phyloP scores from a whole-genome alignment of 1,140 invertebrate species.

The Drosophila ercepeae region DNA sequence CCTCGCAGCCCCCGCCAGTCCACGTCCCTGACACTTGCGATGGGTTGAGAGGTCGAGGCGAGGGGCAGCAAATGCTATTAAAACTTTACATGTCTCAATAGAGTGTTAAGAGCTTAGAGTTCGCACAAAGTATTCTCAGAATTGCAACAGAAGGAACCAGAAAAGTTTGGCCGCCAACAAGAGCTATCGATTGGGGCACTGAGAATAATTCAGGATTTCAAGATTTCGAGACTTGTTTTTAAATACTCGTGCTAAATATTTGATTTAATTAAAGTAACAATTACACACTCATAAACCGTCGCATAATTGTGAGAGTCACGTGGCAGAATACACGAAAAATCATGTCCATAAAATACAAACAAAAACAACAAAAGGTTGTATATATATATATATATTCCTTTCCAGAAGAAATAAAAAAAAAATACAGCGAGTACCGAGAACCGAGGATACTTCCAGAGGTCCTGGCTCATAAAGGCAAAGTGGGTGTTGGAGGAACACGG shows the following conservation, averaged over 20 bases:
- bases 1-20: background rate
- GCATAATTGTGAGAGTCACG: constrained; percentile 58
- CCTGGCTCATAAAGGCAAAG: constrained; percentile 38
- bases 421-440: no score
- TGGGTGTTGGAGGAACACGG: background rate
- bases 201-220: no score
- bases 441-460: no score
- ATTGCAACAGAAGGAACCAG: constrained; percentile 28
- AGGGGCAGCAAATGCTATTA: constrained; percentile 70
- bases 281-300: constrained; percentile 28
- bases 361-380: constrained; percentile 8
- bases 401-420: constrained; percentile 4
- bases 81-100: constrained; percentile 81
- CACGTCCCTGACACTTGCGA: background rate
- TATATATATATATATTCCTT: no score
- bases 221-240: no score
- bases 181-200: background rate
- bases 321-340: constrained; percentile 49
- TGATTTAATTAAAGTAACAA: constrained; percentile 58
- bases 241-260: no score
- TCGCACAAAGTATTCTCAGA: constrained; percentile 68
- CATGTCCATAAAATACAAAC: constrained; percentile 54
- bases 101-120: constrained; percentile 81
- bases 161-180: constrained; percentile 43
- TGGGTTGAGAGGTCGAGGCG: constrained; percentile 25